phyloP scores from a whole-genome alignment of 2,797 vertebrate genomes.

The Tokudaia tokunoshimensis region DNA sequence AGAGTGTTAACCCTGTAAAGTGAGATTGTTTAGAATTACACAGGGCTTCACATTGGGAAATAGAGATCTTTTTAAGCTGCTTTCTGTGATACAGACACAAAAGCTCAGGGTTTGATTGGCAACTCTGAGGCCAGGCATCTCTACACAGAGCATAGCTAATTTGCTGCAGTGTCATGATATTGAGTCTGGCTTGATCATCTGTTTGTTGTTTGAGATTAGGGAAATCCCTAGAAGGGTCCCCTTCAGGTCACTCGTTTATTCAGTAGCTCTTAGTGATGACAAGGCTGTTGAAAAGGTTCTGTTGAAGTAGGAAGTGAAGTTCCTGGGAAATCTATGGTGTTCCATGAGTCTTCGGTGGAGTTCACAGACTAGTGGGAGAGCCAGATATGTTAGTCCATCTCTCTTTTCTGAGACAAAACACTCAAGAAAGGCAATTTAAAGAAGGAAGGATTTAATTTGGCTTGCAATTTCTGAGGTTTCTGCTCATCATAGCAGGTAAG shows the following conservation, averaged over 20 bases:
- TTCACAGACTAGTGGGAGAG: neutral
- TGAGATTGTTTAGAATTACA: neutral
- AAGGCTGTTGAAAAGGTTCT: neutral
- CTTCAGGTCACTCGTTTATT: neutral
- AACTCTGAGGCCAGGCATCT: neutral
- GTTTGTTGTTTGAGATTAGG: neutral
- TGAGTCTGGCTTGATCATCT: neutral
- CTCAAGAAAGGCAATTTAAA: neutral
- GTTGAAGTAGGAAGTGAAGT: neutral
- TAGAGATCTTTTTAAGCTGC: neutral
- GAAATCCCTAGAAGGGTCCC: neutral
- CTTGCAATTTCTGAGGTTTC: neutral
- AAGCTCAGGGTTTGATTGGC: neutral
- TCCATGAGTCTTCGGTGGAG: neutral
- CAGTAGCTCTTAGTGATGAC: neutral
- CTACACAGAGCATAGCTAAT: neutral
- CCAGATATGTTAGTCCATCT: neutral
- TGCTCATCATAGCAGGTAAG: neutral
- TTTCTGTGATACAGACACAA: neutral
- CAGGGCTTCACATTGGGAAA: neutral
- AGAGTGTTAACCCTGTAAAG: neutral
- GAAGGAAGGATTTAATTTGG: neutral
- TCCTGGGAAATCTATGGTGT: neutral
- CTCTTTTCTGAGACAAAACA: neutral
- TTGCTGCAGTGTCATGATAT: neutral